Evolutionary conservation across 2,888 invertebrate species (phyloP).

Genomic region (Steinernema carpocapsae): DNA sequence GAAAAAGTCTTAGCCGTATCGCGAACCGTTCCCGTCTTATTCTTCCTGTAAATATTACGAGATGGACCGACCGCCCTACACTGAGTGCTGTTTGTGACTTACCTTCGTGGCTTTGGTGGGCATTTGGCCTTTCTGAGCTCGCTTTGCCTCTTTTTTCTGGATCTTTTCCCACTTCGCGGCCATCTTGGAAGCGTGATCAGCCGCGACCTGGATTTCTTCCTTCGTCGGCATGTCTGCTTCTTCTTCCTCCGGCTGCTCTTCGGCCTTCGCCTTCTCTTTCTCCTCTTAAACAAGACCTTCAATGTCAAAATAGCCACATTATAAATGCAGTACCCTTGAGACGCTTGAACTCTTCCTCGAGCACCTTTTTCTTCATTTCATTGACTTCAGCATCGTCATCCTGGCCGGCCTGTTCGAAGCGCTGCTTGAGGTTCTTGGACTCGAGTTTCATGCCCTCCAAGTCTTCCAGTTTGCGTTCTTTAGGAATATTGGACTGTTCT

Average conservation of each 20-base stretch:
- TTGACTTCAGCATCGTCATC: conserved; percentile 67
- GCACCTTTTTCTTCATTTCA: conserved; percentile 69
- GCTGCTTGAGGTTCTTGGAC: conserved; percentile 58
- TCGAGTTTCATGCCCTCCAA: conserved; percentile 50
- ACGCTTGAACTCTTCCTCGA: conserved; percentile 69
- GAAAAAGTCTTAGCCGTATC: conserved; percentile 27
- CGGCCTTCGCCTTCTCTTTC: conserved; percentile 63
- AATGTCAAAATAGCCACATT: neutral
- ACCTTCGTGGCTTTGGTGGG: conserved; percentile 51
- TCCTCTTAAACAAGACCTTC: conserved; percentile 54
- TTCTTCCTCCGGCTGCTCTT: conserved; percentile 39
- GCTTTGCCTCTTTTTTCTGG: conserved; percentile 69
- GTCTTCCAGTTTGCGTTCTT: conserved; percentile 48
- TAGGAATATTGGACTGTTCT: conserved; percentile 51
- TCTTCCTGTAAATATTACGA: conserved; percentile 7
- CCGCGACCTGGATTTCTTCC: conserved; percentile 59
- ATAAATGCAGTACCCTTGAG: conserved; percentile 58
- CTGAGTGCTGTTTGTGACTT: neutral
- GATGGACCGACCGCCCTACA: neutral
- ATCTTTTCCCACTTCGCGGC: conserved; percentile 69
- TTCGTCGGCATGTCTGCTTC: conserved; percentile 49
- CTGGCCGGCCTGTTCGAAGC: conserved; percentile 69
- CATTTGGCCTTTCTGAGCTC: conserved; percentile 68
- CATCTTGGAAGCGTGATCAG: conserved; percentile 69
- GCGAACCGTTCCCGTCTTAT: conserved; percentile 33